Base-by-base conservation (phyloP, 2,113 vertebrate genomes). In the Amia ocellicauda region DNA sequence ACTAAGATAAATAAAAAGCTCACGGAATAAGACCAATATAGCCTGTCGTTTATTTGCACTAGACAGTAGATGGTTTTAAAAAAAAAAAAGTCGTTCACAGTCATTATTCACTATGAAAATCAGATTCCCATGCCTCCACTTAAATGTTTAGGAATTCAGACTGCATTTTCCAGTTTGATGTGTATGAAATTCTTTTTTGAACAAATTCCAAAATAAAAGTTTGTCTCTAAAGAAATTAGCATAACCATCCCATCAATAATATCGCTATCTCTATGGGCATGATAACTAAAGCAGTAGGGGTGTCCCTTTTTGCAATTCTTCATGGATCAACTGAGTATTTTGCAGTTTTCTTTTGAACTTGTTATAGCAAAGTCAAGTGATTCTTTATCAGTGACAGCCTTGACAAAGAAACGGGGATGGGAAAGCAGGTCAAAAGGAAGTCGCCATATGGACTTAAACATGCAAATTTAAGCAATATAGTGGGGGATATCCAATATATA, bases 281-380 rank as follows among this genome's bases (percentile, higher is more conserved):
- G 93, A 93, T 93, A 90, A 90, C 88, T 84, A 61, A 71, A 95
- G 89, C 92, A 89, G 91, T 92, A 91, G 92, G 91, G 92, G 91
- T 89, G 92, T 93, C 91, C 91, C 93, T 96, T 92, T 94, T 86
- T 90, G 87, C 93, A 88, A 86, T 94, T 98, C 91, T 97, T 93
- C 89, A 85, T 92, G 93, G 92, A 93, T 93, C 93, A 88, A 91
- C 90, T 85, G 91, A 91, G 93, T 92, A 91, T 92, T 91, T 91
- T 95, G n/a, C 93, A 85, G 91, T 87, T 89, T 78, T 90, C 94
- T 96, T 97, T 95, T 95, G 93, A 95, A 94, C 93, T 92, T 92
- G 92, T 92, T 94, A 93, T 91, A 96, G 91, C 92, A 94, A n/a
- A 95, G 93, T 98, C 93, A 95, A 95, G 92, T 93, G 92, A 97